Evolutionary conservation across 2,113 vertebrate genomes (phyloP).

Genomic region (Emberiza fucata): DNA sequence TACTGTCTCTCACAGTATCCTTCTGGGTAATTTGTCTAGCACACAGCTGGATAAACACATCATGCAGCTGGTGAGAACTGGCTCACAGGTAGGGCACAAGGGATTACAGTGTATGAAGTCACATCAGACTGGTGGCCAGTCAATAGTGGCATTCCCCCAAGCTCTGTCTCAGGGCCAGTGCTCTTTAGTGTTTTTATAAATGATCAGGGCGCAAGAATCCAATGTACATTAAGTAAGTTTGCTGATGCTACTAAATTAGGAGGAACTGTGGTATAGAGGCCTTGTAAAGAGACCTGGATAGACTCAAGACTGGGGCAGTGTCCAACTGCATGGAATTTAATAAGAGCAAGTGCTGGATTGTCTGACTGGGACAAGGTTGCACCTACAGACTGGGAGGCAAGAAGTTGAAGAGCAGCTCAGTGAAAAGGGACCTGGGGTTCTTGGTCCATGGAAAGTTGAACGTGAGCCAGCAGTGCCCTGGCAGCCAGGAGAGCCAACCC

Average conservation of each 20-base stretch:
- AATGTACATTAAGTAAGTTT: background rate
- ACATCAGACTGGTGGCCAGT: background rate
- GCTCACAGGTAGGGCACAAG: background rate
- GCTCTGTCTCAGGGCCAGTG: background rate
- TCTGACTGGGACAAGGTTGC: background rate
- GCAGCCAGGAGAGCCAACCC: fast-evolving
- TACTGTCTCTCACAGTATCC: background rate
- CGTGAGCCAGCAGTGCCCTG: fast-evolving
- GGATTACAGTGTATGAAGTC: too few species aligned
- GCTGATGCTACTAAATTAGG: fast-evolving
- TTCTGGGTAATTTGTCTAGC: background rate
- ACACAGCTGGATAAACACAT: background rate
- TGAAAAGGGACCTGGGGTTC: background rate
- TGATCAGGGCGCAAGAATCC: background rate
- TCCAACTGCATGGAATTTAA: background rate
- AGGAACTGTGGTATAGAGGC: background rate
- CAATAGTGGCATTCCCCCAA: fast-evolving
- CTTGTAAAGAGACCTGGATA: background rate
- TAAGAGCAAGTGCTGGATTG: background rate
- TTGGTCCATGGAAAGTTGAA: background rate
- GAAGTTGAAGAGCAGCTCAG: fast-evolving
- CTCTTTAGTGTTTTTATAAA: background rate
- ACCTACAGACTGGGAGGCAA: fast-evolving
- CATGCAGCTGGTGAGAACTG: background rate
- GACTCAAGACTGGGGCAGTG: background rate